Evolutionary conservation across 2,113 vertebrate genomes (phyloP), one percentile per base, ranked within the genome.

Genomic region (Ariopsis seemanni): DNA sequence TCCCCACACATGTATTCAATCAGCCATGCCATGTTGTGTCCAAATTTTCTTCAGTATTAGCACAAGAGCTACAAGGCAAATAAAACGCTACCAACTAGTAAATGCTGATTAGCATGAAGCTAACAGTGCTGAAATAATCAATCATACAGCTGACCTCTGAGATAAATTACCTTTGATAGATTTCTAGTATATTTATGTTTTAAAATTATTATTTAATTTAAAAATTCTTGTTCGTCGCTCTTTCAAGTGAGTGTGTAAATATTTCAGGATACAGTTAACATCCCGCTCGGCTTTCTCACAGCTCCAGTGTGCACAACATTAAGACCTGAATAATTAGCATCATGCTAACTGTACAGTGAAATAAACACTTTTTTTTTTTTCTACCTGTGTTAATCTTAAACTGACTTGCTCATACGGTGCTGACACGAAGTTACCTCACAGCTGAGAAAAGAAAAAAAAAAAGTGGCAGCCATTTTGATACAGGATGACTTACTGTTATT

Each of bases 51-150:
- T 27, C 57, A 27, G 14, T 7, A 34, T 58, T 58, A 0, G 8
- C 53, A 58, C 77, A 58, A 57, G 53, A 80, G 78, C 78, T 80
- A 80, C n/a, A 80, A 58, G 17, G 27, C 79, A 60, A 81, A 81
- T 25, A 20, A 79, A 60, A 42, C 4, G 79, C 55, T 81, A 12
- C 22, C 52, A 55, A 55, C 22, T 77, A 79, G 30, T n/a, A n/a
- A 79, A 27, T 79, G 52, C 25, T 7, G 52, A 79, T 57, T 57
- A 79, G 52, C 14, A 17, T 18, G 34, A 60, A 58, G 27, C 55
- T 81, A 30, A 34, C 4, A 18, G 1, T 30, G 55, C 53, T 34
- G 20, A 77, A 53, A 77, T n/a, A 10, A 53, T 53, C 22, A 1
- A 42, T 42, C 2, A 42, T 42, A 42, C 34, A 42, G 34, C 22